These are phyloP conservation scores for Electrophaes corylata DNA, from an alignment of 2,888 invertebrate species.

Conservation along the genomic window DNA sequence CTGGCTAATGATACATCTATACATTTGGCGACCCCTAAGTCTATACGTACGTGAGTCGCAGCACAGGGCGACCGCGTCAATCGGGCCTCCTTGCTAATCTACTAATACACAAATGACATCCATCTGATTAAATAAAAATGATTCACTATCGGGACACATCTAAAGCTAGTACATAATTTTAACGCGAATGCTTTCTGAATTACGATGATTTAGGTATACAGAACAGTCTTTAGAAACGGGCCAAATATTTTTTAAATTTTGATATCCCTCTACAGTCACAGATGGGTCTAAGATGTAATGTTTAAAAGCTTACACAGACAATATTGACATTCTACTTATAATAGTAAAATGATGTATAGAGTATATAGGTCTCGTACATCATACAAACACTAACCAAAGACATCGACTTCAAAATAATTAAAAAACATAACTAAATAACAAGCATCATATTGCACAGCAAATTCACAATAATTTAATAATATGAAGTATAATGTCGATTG, in stretches of 20 bases:
- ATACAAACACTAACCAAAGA: constrained; percentile 45
- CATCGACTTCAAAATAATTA: constrained; percentile 40
- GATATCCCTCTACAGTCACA: constrained; percentile 76
- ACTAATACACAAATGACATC: constrained; percentile 64
- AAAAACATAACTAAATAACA: constrained; percentile 79
- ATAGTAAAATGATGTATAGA: constrained; percentile 39
- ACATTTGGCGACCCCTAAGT: constrained; percentile 82
- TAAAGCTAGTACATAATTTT: constrained; percentile 68
- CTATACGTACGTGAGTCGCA: constrained; percentile 72
- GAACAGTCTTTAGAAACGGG: constrained; percentile 88
- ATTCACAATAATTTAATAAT: constrained; percentile 76
- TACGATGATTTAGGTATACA: constrained; percentile 85
- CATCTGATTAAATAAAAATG: constrained; percentile 64
- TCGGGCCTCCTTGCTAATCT: constrained; percentile 23
- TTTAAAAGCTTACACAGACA: constrained; percentile 67
- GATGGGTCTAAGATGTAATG: constrained; percentile 71
- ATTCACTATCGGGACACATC: constrained; percentile 63
- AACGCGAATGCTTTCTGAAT: constrained; percentile 68
- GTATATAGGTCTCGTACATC: constrained; percentile 27
- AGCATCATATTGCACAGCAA: constrained; percentile 82
- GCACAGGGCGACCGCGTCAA: constrained; percentile 19
- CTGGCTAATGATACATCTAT: constrained; percentile 81
- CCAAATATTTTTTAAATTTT: constrained; percentile 84
- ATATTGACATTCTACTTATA: constrained; percentile 55
- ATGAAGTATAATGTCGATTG: constrained; percentile 67